These are phyloP conservation scores for Asbolus verrucosus DNA, from an alignment of 1,140 invertebrate species.

Conservation along the genomic window DNA sequence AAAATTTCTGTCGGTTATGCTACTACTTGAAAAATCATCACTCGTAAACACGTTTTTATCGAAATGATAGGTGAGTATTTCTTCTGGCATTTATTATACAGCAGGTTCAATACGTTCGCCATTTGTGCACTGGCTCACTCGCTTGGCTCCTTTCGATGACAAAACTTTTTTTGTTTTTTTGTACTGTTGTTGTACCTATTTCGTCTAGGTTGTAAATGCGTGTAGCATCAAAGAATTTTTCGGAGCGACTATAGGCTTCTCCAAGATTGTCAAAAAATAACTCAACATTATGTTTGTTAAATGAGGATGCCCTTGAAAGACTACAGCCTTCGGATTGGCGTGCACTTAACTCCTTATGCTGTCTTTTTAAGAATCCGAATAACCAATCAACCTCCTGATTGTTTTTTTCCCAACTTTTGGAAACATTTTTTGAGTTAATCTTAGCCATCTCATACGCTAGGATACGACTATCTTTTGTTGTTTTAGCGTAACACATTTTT, in stretches of 20 bases:
- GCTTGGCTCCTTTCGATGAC: not conserved
- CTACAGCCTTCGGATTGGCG: not conserved
- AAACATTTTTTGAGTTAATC: not conserved
- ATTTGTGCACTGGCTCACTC: not conserved
- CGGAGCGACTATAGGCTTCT: not conserved
- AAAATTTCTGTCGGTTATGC: not conserved
- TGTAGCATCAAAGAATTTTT: not conserved
- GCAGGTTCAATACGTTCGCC: not conserved
- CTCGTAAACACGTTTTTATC: not conserved
- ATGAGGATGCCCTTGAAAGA: not conserved
- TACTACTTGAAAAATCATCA: not conserved
- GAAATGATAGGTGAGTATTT: conserved; percentile 2
- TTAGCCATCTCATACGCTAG: not conserved
- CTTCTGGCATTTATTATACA: not conserved
- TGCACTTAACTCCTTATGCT: not conserved
- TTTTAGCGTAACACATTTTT: conserved; percentile 33
- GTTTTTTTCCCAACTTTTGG: not conserved
- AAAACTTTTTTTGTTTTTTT: not conserved
- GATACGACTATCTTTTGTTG: not conserved
- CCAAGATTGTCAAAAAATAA: not conserved
- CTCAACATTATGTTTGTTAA: not conserved
- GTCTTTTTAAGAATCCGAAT: not conserved
- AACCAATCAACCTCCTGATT: not conserved
- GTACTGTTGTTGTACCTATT: not conserved
- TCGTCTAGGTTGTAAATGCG: not conserved